A percentile compares a stretch with the other conserved stretches of the same genome.
phyloP scores from a whole-genome alignment of 2,797 vertebrate genomes.

The Craterocephalus amniculus region DNA sequence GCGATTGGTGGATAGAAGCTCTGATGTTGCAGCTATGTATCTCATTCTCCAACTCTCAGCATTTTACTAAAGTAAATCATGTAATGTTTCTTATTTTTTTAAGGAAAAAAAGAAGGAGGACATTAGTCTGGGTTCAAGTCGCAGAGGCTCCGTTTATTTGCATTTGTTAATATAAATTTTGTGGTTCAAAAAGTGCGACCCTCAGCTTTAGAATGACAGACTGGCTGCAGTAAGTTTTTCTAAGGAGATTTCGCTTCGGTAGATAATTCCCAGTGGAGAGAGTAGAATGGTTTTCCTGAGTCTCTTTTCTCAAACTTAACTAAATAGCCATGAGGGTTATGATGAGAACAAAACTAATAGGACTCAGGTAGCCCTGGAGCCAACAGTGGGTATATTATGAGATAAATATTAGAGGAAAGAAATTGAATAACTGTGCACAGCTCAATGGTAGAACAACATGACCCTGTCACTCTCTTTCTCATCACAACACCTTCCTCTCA shows the following conservation, averaged over 20 bases:
- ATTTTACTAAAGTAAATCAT: not conserved
- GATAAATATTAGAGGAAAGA: constrained; percentile 75
- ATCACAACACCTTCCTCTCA: constrained; percentile 68
- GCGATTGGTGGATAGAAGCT: not conserved
- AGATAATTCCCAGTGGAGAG: constrained; percentile 54
- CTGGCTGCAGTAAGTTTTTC: constrained; percentile 7
- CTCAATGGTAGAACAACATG: constrained; percentile 63
- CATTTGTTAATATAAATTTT: constrained; percentile 10
- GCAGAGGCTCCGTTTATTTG: constrained; percentile 16
- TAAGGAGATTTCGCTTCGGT: constrained; percentile 33
- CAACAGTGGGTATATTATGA: constrained; percentile 70
- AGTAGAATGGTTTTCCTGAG: constrained; percentile 28
- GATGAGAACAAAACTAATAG: constrained; percentile 69
- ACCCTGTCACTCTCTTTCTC: constrained; percentile 59
- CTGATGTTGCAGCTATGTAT: not conserved
- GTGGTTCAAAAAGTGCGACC: constrained; percentile 10
- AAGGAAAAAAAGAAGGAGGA: not conserved
- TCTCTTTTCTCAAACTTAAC: constrained; percentile 64
- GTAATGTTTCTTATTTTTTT: not conserved
- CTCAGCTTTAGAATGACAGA: constrained; percentile 2
- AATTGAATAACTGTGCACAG: constrained; percentile 61
- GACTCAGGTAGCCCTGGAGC: constrained; percentile 60
- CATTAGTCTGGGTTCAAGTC: constrained; percentile 22
- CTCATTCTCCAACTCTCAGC: not conserved
- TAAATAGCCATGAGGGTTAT: constrained; percentile 68